Percentiles rank a stretch among this genome's conserved stretches.
Conservation (phyloP, 2,797 vertebrate species). For the Enteromius unitaeniatus region DNA sequence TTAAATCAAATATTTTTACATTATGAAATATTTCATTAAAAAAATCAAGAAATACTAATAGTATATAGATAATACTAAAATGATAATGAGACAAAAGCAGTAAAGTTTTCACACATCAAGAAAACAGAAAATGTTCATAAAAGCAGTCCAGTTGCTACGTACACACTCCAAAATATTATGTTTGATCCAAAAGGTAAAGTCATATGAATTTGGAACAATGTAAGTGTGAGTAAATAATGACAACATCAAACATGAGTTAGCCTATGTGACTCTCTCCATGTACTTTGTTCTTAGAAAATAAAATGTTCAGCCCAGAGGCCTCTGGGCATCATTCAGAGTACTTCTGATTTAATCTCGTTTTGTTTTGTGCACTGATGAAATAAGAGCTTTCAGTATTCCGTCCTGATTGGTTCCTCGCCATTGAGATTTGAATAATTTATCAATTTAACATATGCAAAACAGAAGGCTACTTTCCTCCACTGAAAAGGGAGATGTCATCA, state of each 20-base stretch:
- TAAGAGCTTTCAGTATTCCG: constrained; percentile 42
- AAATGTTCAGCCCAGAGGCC: constrained; percentile 8
- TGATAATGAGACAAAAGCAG: neutral
- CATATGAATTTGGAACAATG: neutral
- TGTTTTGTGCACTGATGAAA: constrained; percentile 45
- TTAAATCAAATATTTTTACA: neutral
- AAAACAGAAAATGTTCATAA: neutral
- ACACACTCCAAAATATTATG: neutral
- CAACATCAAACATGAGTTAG: constrained; percentile 1
- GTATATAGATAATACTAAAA: neutral
- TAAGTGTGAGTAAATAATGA: constrained; percentile 4
- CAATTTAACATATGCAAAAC: constrained; percentile 53
- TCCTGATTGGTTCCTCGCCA: constrained; percentile 43
- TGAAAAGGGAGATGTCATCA: constrained; percentile 47
- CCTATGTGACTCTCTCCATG: neutral
- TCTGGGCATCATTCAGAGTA: constrained; percentile 35
- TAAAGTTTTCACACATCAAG: neutral
- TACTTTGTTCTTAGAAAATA: constrained; percentile 35
- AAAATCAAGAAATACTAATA: neutral
- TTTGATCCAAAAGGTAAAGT: neutral
- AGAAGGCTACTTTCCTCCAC: constrained; percentile 40
- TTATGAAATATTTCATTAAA: neutral
- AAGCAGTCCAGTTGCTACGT: neutral
- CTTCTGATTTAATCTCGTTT: constrained; percentile 45
- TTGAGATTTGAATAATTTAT: constrained; percentile 51